Evolutionary conservation across 1,140 invertebrate species (phyloP), one percentile per base, ranked within the genome.

Genomic region (Panonychus citri): DNA sequence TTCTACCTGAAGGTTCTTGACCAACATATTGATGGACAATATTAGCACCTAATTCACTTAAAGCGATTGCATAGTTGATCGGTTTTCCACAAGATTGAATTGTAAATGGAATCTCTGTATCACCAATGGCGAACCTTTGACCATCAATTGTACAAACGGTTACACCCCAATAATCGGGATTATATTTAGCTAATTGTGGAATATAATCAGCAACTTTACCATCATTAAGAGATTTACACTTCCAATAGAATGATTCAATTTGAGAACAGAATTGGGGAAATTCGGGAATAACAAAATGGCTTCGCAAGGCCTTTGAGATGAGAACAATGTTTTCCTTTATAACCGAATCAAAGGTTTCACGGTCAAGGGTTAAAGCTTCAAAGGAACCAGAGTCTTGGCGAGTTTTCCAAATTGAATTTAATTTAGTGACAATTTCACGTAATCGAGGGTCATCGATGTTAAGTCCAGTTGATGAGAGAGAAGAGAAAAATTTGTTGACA

Each of bases 51-150:
- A 94, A 70, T 62, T 89, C 83, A 69, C 89, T 85, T 48, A 95
- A 72, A 25, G 88, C 89, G 67, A 96, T 88, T 0, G 85, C 89
- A 71, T 97, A 97, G 34, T 85, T 94, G 59, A 97, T 71, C 1
- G 91, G 89, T 71, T 96, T 96, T 66, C 86, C 88, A 60, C 85
- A 86, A 57, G 87, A 93, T 69, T 98, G 93, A 34, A 97, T 75
- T 17, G 90, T 95, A 68, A 96, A 95, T 24, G 88, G 87, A 49
- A 87, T 75, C 34, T 79, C 79, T 3, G 82, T 81, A 67, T 97
- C 89, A 40, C 93, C 93, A 51, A 95, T 82, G 15, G 88, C 90
- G 69, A 81, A 90, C 30, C 86, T 73, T 70, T 95, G 90, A 0
- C 90, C 90, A 67, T 95, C 90, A 19, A 91, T 82, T 1, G 89